phyloP scores from a whole-genome alignment of 2,113 vertebrate species.

The Oryzias woworae region DNA sequence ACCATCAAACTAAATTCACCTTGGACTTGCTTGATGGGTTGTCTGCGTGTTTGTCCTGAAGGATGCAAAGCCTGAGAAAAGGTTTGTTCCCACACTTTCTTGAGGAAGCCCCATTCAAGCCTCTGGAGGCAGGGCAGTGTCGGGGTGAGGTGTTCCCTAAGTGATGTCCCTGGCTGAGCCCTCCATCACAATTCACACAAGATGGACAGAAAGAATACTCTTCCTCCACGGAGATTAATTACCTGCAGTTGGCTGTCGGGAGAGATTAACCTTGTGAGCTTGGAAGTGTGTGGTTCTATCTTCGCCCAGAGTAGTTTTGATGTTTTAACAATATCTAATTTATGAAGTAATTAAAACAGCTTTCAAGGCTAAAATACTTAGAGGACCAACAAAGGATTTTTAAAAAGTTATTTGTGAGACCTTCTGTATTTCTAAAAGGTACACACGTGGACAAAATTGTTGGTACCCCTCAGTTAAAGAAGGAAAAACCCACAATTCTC shows the following conservation, averaged over 20 bases:
- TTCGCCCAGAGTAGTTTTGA: constrained; percentile 9
- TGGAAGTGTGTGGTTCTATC: constrained; percentile 27
- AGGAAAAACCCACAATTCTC: no score
- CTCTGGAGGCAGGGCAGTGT: constrained; percentile 39
- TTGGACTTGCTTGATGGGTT: constrained; percentile 26
- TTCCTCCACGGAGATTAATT: constrained; percentile 63
- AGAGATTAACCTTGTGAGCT: constrained; percentile 65
- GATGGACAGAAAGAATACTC: constrained; percentile 60
- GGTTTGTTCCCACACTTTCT: constrained; percentile 31
- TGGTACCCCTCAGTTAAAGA: no score
- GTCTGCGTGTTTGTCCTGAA: constrained; percentile 39
- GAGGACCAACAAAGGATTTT: not conserved
- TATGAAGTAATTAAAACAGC: not conserved
- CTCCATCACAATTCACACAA: constrained; percentile 64
- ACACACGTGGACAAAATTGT: no score
- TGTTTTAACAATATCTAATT: not conserved
- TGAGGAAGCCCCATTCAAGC: constrained; percentile 51
- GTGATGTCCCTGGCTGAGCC: constrained; percentile 55
- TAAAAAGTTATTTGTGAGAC: not conserved
- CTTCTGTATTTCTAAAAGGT: not conserved
- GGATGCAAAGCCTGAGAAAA: constrained; percentile 26
- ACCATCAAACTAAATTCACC: constrained; percentile 40
- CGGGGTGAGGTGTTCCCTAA: constrained; percentile 31
- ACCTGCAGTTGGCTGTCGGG: constrained; percentile 45
- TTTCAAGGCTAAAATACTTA: not conserved